Evolutionary conservation across 2,113 vertebrate genomes (phyloP).

Genomic region (Lontra canadensis): DNA sequence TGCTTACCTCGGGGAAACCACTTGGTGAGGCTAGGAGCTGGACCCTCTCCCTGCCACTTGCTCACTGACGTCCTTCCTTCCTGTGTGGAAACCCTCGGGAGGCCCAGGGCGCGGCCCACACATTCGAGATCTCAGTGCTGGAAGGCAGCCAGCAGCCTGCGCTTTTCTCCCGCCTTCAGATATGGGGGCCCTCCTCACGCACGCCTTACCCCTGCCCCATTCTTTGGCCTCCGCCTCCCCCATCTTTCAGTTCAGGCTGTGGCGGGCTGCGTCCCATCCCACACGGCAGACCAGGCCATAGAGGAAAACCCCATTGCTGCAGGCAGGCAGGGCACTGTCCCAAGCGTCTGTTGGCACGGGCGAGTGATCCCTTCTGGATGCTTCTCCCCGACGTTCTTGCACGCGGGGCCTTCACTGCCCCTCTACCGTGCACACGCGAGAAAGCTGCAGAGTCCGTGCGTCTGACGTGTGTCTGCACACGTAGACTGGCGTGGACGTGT

Average conservation of each 20-base stretch:
- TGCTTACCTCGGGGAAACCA: fast-evolving
- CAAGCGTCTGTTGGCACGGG: background rate
- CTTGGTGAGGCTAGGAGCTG: background rate
- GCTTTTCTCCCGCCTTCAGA: background rate
- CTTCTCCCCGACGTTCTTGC: fast-evolving
- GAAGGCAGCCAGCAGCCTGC: background rate
- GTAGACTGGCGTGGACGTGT: fast-evolving
- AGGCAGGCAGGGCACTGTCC: background rate
- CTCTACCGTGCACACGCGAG: fast-evolving
- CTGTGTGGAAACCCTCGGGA: background rate
- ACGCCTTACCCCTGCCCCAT: fast-evolving
- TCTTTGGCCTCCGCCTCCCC: background rate
- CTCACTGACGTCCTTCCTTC: slow-evolving; percentile 44
- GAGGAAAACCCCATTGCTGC: background rate
- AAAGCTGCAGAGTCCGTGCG: fast-evolving
- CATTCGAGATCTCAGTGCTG: background rate
- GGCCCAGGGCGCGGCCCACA: background rate
- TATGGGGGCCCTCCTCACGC: background rate
- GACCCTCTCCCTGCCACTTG: background rate
- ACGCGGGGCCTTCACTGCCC: fast-evolving
- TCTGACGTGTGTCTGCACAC: fast-evolving
- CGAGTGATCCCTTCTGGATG: background rate
- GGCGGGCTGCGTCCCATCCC: background rate
- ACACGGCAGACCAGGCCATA: background rate
- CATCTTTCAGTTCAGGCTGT: background rate